Evolutionary conservation across 2,888 invertebrate species (phyloP), one percentile per base, ranked within the genome.

Genomic region (Melanotus villosus): DNA sequence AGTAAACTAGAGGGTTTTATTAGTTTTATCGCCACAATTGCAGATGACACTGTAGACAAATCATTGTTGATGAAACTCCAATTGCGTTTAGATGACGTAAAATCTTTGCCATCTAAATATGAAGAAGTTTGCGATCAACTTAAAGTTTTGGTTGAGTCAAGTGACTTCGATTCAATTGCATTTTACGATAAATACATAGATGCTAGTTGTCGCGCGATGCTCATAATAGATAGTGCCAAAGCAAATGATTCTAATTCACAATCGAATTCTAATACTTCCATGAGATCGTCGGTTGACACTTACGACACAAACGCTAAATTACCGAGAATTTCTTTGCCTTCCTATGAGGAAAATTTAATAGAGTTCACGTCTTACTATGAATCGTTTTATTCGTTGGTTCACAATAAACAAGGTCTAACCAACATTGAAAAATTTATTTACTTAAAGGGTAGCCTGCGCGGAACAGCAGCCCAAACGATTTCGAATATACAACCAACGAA

Each of bases 261-360:
- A 12, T n/a, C 5, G n/a, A 34, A 12, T 34, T n/a, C 34, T 5
- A 12, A 1, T 34, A n/a, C 34, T 34, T 34, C n/a, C n/a, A n/a
- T 12, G 5, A n/a, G 2, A 12, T 34, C 34, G 4, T 12, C 12
- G 4, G 34, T 34, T 12, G 12, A 34, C 5, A 12, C 2, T 12
- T 3, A 12, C 14, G n/a, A n/a, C n/a, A n/a, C n/a, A n/a, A 52
- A 58, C 12, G 58, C 38, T 14, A 59, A 59, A 32, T n/a, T 59
- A 19, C 45, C 43, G 1, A 6, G 10, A 14, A 59, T 59, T n/a
- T n/a, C 30, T n/a, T 16, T 59, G 5, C 26, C 26, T 5, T 32
- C 14, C 6, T 45, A 41, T 45, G 30, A 30, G 16, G 30, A 30
- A 0, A 16, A 23, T 18, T 43, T 14, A 5, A 45, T 32, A 2